phyloP scores from a whole-genome alignment of 2,797 vertebrate species.

The Eospalax fontanierii region DNA sequence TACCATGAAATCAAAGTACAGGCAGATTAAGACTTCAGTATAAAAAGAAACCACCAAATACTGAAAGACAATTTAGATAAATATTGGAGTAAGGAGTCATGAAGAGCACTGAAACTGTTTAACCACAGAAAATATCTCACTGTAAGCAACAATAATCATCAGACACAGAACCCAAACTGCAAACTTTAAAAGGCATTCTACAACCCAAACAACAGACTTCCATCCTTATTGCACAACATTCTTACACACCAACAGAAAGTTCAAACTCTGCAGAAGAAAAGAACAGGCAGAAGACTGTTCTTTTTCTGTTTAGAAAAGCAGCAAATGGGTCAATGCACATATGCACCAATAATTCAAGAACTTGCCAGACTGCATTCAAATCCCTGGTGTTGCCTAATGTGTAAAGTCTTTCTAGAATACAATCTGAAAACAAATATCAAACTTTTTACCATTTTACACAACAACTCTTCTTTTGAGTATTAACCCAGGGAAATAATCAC shows the following conservation, averaged over 20 bases:
- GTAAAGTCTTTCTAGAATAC: constrained; percentile 45
- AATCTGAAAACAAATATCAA: constrained; percentile 41
- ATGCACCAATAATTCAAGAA: constrained; percentile 16
- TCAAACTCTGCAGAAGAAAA: not conserved
- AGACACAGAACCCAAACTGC: not conserved
- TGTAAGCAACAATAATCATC: not conserved
- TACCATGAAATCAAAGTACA: constrained; percentile 45
- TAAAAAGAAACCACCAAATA: not conserved
- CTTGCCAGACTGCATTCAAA: not conserved
- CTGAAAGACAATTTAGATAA: not conserved
- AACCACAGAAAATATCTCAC: constrained; percentile 28
- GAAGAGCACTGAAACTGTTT: not conserved
- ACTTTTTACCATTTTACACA: constrained; percentile 26
- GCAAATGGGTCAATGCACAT: not conserved
- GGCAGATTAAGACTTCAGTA: not conserved
- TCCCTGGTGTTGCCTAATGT: not conserved
- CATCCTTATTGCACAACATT: not conserved
- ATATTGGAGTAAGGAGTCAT: not conserved
- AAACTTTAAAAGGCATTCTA: constrained; percentile 4
- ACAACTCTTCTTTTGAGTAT: constrained; percentile 46
- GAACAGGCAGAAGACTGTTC: not conserved
- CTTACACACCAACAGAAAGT: constrained; percentile 33
- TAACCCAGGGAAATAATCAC: constrained; percentile 31
- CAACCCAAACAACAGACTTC: not conserved
- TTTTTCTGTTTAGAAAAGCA: constrained; percentile 23